Base-by-base conservation (phyloP, 2,113 vertebrate species). In the Peromyscus californicus region DNA sequence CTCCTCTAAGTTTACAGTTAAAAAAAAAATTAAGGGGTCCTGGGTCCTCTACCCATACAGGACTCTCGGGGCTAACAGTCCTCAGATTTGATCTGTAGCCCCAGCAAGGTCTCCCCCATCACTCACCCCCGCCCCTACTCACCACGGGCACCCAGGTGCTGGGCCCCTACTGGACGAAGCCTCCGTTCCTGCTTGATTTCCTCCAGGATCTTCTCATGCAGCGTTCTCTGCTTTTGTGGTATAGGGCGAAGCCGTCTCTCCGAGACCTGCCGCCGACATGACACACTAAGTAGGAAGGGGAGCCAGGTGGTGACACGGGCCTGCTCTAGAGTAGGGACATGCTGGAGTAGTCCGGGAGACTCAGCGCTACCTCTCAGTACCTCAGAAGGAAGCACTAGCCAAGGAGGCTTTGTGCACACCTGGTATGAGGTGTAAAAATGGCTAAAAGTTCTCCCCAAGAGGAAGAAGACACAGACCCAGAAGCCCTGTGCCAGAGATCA, bases 181-280 rank as follows among this genome's bases (percentile, higher is more conserved):
- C 99, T 99, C 86, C 99, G 98, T 93, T 99, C 99, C 97, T 99
- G 99, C 96, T 99, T 99, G 98, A 99, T 99, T 97, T 99, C 99
- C 80, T 99, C 99, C 97, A 99, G 98, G 90, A 99, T 99, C 89
- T 98, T 99, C 78, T 99, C 99, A 0, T 99, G 99, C 16, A 99
- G 99, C 0, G 98, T 99, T 97, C 98, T 98, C 96, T 99, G 99
- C 96, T 98, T 99, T 69, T 99, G 99, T 0, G 99, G 99, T 17
- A 99, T 96, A 0, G 99, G 99, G 65, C 99, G 99, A 72, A 99
- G 98, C 89, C 98, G 98, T 89, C 99, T 98, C 97, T 99, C 99
- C 0, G 99, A 99, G 0, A 98, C 99, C 99, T 99, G 89, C 0
- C 0, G 80, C 0, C 0, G 10, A 31, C 36, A 2, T 0, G 84